phyloP scores from a whole-genome alignment of 2,888 invertebrate species.

The Caenorhabditis becei region DNA sequence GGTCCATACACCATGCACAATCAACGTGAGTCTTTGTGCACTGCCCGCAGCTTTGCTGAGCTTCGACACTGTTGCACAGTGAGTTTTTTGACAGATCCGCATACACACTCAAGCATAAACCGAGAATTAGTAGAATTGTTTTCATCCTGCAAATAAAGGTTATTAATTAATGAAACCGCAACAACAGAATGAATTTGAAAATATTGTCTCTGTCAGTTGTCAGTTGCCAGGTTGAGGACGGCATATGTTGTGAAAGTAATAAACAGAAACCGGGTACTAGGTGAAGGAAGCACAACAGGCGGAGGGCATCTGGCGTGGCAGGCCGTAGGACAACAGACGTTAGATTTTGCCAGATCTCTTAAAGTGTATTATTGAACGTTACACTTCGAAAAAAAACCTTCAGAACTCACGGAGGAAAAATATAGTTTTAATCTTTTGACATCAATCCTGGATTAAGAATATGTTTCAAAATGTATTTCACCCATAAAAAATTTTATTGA shows the following conservation, averaged over 20 bases:
- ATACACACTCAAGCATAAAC: background rate
- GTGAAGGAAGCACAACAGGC: slow-evolving; percentile 42
- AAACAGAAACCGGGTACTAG: slow-evolving; percentile 47
- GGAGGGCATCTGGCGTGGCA: slow-evolving; percentile 53
- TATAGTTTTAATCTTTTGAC: no score
- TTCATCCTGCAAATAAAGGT: slow-evolving; percentile 12
- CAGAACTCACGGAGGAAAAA: no score
- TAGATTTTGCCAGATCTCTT: slow-evolving; percentile 11
- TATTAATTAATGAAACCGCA: background rate
- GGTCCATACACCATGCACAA: slow-evolving; percentile 79
- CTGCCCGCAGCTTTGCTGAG: slow-evolving; percentile 72
- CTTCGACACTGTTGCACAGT: slow-evolving; percentile 46
- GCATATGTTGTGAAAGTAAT: slow-evolving; percentile 51
- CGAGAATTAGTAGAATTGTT: background rate
- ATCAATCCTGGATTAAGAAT: no score
- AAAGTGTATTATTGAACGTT: no score
- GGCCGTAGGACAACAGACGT: slow-evolving; percentile 45
- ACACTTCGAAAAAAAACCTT: no score
- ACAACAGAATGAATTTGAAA: background rate
- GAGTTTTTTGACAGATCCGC: background rate
- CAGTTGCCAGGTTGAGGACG: slow-evolving; percentile 16
- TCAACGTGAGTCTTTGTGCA: slow-evolving; percentile 76
- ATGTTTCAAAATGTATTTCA: no score
- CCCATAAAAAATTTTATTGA: no score
- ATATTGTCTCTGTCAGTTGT: background rate